Evolutionary conservation across 2,888 invertebrate species (phyloP), one percentile per base, ranked within the genome.

Genomic region (Lepidocyrtoides sp.): DNA sequence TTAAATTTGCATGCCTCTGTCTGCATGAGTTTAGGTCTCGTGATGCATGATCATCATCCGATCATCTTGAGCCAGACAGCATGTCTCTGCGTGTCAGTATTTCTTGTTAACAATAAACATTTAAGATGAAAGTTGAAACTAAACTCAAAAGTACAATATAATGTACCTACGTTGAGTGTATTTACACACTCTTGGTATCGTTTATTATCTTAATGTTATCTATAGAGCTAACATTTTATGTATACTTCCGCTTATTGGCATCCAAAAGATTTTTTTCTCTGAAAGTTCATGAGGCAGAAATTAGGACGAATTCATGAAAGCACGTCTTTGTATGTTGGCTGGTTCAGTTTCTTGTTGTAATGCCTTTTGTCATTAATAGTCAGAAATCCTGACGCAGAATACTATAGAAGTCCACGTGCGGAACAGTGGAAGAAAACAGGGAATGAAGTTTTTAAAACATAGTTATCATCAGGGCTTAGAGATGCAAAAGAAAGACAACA

Each of bases 11-110:
- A 41, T 12, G n/a, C n/a, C n/a, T n/a, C n/a, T n/a, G 41, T 17
- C 4, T 60, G 20, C 60, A 3, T 20, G 17, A 8, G 41, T 17
- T 5, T 12, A 60, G 60, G 20, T 66, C 32, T 66, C 14, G 51
- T 29, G 29, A 66, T 83, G n/a, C n/a, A n/a, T n/a, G 66, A 66
- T 83, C 66, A 81, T 57, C 20, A 20, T 32, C 48, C 20, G 54
- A 84, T 72, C 84, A 69, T 0, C 48, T 29, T 44, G n/a, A 17
- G 14, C 81, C 83, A 85, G 72, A 85, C 85, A 51, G 85, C 72
- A 23, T 57, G 85, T 41, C 72, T 85, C 85, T 54, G 8, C 36
- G 14, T 14, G 48, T 14, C 48, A 8, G 12, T 20, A 57, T 57
- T 10, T 48, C 48, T n/a, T n/a, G n/a, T 48, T 14, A 48, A n/a